Base-by-base conservation (phyloP, 92 coral and sea anemone genomes). In the Nematostella vectensis region DNA sequence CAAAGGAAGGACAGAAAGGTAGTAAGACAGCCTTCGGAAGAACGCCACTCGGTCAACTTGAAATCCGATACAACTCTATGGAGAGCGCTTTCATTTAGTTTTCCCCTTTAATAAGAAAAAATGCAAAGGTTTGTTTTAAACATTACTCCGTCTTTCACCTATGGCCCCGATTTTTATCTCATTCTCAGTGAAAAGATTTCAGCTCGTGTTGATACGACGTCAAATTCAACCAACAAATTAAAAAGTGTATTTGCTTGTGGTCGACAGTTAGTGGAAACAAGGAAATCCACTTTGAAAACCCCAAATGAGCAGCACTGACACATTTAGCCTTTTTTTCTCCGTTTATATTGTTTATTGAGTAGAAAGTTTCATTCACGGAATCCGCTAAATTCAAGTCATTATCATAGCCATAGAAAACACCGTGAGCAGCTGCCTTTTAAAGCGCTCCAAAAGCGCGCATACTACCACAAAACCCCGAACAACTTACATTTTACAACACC, bases 261-360 rank as follows among this genome's bases (percentile, higher is more conserved):
- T 69, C 55, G 57, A 56, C 57, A 60, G 45, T 47, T 44, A 27
- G 43, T 37, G 17, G 45, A 44, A n/a, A 65, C 71, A 31, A 50
- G 57, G 60, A 59, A 61, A 67, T 69, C 70, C 56, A 48, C 66
- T 54, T 57, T 51, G 50, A 70, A 83, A 76, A 71, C 83, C 73
- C 73, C 57, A 85, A 85, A 80, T 79, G 83, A 85, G 80, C 94
- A 85, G 75, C 83, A 70, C 75, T 61, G 60, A 66, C 68, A 66
- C 54, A 61, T 59, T 63, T 69, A 62, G 56, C 58, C 17, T 57
- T 65, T 62, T n/a, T n/a, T 67, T 81, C 68, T 81, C 75, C 87
- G 86, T 71, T 58, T 78, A 79, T 24, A 2, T 43, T 55, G 72
- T 66, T 55, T 55, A 66, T 66, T 79, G 78, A 79, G 69, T 68